Evolutionary conservation across 2,888 invertebrate genomes (phyloP).

Genomic region (Hyppa rectilinea): DNA sequence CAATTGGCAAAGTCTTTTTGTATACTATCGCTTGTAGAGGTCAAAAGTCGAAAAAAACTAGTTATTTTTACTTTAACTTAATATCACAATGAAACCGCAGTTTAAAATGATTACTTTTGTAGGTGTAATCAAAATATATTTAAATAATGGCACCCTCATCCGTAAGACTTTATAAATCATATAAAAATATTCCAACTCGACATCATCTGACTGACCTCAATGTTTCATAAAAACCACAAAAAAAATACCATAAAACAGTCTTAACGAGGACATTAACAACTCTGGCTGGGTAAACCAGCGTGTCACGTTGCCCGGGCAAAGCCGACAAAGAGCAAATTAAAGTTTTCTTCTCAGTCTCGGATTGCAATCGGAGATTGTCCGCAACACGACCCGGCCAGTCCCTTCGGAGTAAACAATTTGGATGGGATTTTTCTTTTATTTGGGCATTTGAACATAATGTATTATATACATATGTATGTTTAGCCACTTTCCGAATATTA

Average conservation of each 20-base stretch:
- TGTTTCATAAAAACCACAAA: conserved; percentile 7
- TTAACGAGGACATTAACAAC: conserved; percentile 46
- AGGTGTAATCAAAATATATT: background rate
- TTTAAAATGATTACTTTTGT: background rate
- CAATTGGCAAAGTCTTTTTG: conserved; percentile 2
- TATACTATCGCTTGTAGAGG: background rate
- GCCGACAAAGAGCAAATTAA: conserved; percentile 50
- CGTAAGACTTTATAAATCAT: background rate
- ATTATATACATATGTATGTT: no score
- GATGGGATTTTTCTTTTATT: conserved; percentile 11
- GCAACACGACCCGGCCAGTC: conserved; percentile 25
- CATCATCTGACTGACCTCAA: conserved; percentile 11
- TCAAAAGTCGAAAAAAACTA: background rate
- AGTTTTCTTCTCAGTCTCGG: conserved; percentile 41
- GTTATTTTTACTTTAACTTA: background rate
- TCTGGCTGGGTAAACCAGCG: conserved; percentile 26
- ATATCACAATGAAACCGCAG: background rate
- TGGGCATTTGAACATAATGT: background rate
- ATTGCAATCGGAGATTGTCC: conserved; percentile 25
- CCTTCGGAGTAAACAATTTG: background rate
- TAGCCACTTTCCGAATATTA: background rate
- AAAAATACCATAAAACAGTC: conserved; percentile 29
- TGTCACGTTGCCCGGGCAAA: conserved; percentile 44
- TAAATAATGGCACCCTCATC: background rate
- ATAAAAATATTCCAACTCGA: background rate